Evolutionary conservation across 2,113 vertebrate species (phyloP), one percentile per base, ranked within the genome.

Genomic region (Crotophaga sulcirostris): DNA sequence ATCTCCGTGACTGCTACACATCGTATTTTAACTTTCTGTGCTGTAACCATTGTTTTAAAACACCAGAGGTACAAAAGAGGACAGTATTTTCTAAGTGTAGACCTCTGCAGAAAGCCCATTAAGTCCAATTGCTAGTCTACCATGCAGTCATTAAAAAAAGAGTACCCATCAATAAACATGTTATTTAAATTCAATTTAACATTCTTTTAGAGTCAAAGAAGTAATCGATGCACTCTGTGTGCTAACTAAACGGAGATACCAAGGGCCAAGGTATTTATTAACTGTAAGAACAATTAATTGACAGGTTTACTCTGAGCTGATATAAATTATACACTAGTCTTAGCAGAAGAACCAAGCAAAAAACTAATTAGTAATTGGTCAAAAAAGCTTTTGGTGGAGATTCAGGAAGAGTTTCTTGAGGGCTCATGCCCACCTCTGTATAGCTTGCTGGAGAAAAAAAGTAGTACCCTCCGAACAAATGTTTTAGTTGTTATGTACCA

Each of bases 101-200:
- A 63, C 24, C 12, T 95, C 47, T 47, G 28, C 33, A 94, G 75
- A 96, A 93, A 90, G 67, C 10, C 45, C 62, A 78, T 81, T 70
- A 93, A 91, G 36, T 78, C 38, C 28, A 79, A 87, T 84, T 7
- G 20, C 62, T 60, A 93, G 14, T 75, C 51, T 70, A 74, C 73
- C 78, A 68, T 68, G 72, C 16, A 70, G 45, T 73, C 33, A 63
- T 52, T 78, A 13, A 10, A 74, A 51, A 89, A 74, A 66, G 29
- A 67, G 36, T 45, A 90, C 12, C 28, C 70, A 84, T 90, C 93
- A 94, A 94, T 80, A 95, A 93, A 82, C 70, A 74, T 44, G 88
- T 52, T 80, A 95, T 96, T 97, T 97, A 93, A 93, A 96, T 93
- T 90, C 63, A 93, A 88, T 97, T 91, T 90, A 94, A 66, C 69